Percentiles rank a stretch among this genome's conserved stretches.
Evolutionary conservation across 2,888 invertebrate species (phyloP).

Genomic region (Glaucopsyche alexis): DNA sequence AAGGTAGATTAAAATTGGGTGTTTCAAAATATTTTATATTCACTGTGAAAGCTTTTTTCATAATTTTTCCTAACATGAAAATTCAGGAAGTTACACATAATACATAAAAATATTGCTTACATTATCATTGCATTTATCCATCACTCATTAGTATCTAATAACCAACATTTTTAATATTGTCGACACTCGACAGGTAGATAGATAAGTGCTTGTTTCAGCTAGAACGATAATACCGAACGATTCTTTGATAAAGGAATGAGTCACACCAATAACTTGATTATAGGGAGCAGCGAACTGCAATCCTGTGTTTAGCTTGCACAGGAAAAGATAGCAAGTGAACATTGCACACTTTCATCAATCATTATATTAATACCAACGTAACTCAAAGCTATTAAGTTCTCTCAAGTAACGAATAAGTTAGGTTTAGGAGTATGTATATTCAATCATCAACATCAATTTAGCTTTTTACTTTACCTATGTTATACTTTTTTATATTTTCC

Average conservation of each 20-base stretch:
- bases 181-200: background rate
- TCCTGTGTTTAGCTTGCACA: background rate
- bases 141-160: background rate
- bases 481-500: too few relatives aligned
- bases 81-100: too few relatives aligned
- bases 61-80: too few relatives aligned
- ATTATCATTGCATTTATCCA: background rate
- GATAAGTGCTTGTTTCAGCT: background rate
- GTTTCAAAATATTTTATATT: background rate
- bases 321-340: background rate
- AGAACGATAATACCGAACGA: background rate
- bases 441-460: too few relatives aligned
- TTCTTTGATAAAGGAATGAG: background rate
- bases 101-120: too few relatives aligned
- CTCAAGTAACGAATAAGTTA: too few relatives aligned
- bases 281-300: constrained; percentile 5
- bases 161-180: background rate
- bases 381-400: background rate
- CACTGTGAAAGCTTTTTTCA: too few relatives aligned
- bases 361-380: background rate
- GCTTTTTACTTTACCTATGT: too few relatives aligned
- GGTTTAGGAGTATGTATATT: too few relatives aligned
- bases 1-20: background rate
- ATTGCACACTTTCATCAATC: background rate
- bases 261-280: background rate